Evolutionary conservation across 2,888 invertebrate genomes (phyloP), one percentile per base, ranked within the genome.

Genomic region (Limnephilus lunatus): DNA sequence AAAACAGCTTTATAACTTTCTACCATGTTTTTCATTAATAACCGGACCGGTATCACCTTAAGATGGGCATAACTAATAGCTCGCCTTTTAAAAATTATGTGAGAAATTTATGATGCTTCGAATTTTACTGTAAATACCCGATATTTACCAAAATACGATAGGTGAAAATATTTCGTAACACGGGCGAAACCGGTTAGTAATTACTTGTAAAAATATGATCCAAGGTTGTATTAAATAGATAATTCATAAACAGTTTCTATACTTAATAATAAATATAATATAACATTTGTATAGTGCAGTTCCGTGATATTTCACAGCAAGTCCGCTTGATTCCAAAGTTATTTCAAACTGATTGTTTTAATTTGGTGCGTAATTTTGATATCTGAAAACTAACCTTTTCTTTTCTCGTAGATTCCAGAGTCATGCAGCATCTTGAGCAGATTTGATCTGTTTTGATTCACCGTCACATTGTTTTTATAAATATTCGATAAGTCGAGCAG

Each of bases 391-490:
- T 89, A 81, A 93, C 93, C 92, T 91, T 92, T 92, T 85, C 93
- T 91, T 30, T 92, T 93, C 93, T 92, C 91, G 81, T 86, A 93
- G 32, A 93, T 92, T 25, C 93, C 93, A 30, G 93, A 93, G 90
- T 93, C 93, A 89, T 93, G 91, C 68, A 93, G 85, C 93, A 92
- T 93, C 83, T 93, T 93, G 87, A 92, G 83, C 44, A 92, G 81
- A 86, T 85, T 88, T 0, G 89, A n/a, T 44, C 91, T 81, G 35
- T 92, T 92, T 82, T 93, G 89, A 39, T 92, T 85, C 68, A 88
- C n/a, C 25, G 85, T 92, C 86, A 92, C 93, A 92, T 93, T 92
- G 86, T 92, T 92, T 85, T 93, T 92, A 32, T 92, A 89, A 48
- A 93, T 86, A 88, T 92, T 92, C 53, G 92, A 88, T 86, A 93